Conservation (phyloP, 2,888 invertebrate species). For the Cephus rjabovi region DNA sequence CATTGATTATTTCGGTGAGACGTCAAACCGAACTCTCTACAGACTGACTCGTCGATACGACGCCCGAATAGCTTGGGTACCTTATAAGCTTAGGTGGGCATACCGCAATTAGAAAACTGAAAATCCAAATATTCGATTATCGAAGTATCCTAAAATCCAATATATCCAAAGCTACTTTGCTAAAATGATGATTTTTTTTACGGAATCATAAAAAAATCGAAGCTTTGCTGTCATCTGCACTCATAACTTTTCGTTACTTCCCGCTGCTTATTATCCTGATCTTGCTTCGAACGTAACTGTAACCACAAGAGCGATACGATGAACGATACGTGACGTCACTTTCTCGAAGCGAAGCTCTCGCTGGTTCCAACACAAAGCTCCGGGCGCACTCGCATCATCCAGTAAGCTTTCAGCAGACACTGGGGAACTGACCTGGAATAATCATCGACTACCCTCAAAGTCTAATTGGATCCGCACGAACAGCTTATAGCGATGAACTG, state of each 20-base stretch:
- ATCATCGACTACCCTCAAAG: conserved; percentile 49
- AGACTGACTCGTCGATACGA: too few species aligned
- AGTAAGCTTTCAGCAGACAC: conserved; percentile 31
- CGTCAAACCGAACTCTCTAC: too few species aligned
- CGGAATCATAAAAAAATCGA: too few species aligned
- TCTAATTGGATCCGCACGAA: conserved; percentile 58
- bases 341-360: not conserved
- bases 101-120: too few species aligned
- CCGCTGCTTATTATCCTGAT: not conserved
- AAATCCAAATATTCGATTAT: too few species aligned
- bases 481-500: conserved; percentile 26
- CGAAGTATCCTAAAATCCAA: not conserved
- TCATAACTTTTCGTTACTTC: too few species aligned
- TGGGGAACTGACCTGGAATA: conserved; percentile 50
- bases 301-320: not conserved
- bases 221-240: too few species aligned
- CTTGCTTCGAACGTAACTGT: not conserved
- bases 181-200: too few species aligned
- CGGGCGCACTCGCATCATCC: not conserved
- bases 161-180: too few species aligned
- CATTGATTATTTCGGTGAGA: too few species aligned
- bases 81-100: too few species aligned
- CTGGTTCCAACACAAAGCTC: not conserved
- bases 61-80: too few species aligned
- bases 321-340: not conserved